Evolutionary conservation across 2,888 invertebrate genomes (phyloP).

Genomic region (Drosophila parthenogenetica): DNA sequence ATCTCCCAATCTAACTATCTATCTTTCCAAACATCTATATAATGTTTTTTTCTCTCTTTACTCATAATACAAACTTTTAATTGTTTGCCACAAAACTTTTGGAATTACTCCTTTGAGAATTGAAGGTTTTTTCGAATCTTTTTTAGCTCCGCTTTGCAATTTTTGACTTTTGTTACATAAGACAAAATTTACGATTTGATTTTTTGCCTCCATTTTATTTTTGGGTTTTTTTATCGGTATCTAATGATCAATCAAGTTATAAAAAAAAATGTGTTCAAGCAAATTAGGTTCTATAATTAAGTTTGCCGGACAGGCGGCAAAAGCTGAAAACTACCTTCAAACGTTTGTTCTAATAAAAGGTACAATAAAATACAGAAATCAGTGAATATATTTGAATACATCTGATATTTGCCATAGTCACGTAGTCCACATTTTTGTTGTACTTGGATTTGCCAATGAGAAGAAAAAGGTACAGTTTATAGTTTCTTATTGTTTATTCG

Average conservation of each 20-base stretch:
- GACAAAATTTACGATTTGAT: conserved; percentile 64
- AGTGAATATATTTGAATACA: not conserved
- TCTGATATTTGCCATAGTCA: conserved; percentile 56
- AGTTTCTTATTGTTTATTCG: conserved; percentile 25
- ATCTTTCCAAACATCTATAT: conserved; percentile 8
- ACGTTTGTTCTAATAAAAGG: conserved; percentile 55
- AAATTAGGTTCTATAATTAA: conserved; percentile 80
- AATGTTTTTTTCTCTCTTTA: not conserved
- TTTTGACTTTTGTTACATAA: conserved; percentile 75
- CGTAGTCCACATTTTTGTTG: conserved; percentile 61
- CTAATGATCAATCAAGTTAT: conserved; percentile 76
- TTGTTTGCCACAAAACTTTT: conserved; percentile 56
- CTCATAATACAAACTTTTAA: conserved; percentile 50
- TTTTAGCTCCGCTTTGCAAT: conserved; percentile 72
- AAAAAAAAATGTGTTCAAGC: conserved; percentile 60
- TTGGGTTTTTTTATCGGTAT: conserved; percentile 29
- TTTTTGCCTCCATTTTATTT: conserved; percentile 24
- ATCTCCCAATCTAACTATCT: conserved; percentile 13
- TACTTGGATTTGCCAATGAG: conserved; percentile 25
- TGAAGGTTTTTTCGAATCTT: conserved; percentile 62
- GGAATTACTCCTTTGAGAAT: conserved; percentile 66
- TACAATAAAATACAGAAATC: conserved; percentile 38
- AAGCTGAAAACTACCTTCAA: conserved; percentile 66
- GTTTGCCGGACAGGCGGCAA: conserved; percentile 59
- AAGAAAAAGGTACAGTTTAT: conserved; percentile 46